phyloP scores from a whole-genome alignment of 2,113 vertebrate genomes.

The Columba janthina region DNA sequence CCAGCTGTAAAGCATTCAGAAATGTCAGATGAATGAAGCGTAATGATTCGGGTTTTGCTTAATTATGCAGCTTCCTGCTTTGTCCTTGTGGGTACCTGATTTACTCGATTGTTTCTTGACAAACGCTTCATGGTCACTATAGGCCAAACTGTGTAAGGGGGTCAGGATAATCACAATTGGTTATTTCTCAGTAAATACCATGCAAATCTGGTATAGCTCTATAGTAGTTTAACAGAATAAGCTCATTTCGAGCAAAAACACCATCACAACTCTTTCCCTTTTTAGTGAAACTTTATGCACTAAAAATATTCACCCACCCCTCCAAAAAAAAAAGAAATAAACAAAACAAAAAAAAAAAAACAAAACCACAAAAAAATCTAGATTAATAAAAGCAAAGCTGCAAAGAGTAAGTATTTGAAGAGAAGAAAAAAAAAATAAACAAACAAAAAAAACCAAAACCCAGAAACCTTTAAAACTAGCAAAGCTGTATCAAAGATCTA shows the following conservation, averaged over 20 bases:
- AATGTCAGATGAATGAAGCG: neutral
- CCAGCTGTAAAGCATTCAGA: neutral
- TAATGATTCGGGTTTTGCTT: neutral
- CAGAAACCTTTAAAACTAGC: fast-evolving
- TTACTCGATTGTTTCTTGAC: neutral
- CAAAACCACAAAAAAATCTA: neutral
- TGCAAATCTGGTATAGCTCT: neutral
- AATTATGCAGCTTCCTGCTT: neutral
- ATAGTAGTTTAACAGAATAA: neutral
- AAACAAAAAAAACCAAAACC: too few species aligned
- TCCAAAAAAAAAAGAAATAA: neutral
- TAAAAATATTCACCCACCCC: neutral
- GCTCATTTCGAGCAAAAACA: neutral
- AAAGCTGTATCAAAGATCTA: neutral
- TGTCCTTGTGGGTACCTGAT: neutral
- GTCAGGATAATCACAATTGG: neutral
- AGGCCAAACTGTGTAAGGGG: neutral
- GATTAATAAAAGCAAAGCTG: neutral
- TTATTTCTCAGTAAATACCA: neutral
- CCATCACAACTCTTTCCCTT: neutral
- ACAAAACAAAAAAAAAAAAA: neutral
- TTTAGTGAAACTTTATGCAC: neutral
- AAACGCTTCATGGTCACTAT: neutral
- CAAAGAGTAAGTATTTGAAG: neutral
- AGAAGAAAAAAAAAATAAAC: neutral